These are phyloP conservation scores for Solen grandis DNA, from an alignment of 1,140 invertebrate species.

Conservation along the genomic window DNA sequence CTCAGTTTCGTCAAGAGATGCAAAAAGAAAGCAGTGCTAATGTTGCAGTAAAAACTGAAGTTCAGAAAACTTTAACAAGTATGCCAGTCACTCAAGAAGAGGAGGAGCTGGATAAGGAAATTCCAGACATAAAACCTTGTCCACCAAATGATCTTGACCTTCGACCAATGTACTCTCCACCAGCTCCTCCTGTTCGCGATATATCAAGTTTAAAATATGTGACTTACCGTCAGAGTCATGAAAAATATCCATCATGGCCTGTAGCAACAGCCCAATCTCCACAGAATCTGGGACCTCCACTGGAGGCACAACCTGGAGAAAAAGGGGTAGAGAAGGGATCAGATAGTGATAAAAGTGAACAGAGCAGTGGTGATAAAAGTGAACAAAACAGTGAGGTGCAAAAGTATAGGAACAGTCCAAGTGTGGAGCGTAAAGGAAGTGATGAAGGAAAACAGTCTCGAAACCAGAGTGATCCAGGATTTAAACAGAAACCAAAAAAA, in stretches of 20 bases:
- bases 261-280: constrained; percentile 68
- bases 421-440: constrained; percentile 63
- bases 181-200: constrained; percentile 84
- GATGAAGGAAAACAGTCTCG: constrained; percentile 64
- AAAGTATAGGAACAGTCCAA: constrained; percentile 64
- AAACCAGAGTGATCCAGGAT: constrained; percentile 74
- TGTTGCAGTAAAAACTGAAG: constrained; percentile 18
- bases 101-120: constrained; percentile 39
- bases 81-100: constrained; percentile 57
- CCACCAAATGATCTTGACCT: constrained; percentile 49
- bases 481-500: constrained; percentile 73
- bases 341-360: constrained; percentile 20
- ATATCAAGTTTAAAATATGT: constrained; percentile 86
- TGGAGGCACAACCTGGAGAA: constrained; percentile 54
- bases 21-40: constrained; percentile 56
- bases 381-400: not conserved
- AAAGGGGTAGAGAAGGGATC: constrained; percentile 31
- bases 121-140: constrained; percentile 23
- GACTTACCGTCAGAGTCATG: constrained; percentile 86
- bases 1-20: constrained; percentile 62
- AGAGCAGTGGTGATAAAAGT: constrained; percentile 20
- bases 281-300: constrained; percentile 59
- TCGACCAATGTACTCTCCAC: constrained; percentile 61
- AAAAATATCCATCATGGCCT: constrained; percentile 91
- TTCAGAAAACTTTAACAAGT: constrained; percentile 48